phyloP scores from a whole-genome alignment of 1,140 invertebrate genomes.

The Drosophila repleta region DNA sequence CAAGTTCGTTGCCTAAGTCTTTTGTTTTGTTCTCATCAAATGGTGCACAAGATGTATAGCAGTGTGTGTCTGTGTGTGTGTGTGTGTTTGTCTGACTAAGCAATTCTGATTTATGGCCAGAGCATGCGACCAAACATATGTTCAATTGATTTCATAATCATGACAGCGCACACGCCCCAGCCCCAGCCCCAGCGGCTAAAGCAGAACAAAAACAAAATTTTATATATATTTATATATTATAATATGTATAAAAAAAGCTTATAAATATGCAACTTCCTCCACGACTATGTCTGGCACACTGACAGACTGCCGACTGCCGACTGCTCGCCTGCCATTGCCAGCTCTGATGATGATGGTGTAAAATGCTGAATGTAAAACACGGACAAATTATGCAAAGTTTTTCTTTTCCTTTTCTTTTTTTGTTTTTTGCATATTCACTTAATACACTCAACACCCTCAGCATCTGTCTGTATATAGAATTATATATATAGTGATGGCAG shows the following conservation, averaged over 20 bases:
- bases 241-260: slow-evolving; percentile 42
- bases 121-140: slow-evolving; percentile 63
- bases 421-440: slow-evolving; percentile 57
- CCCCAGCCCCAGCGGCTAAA: slow-evolving; percentile 29
- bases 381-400: slow-evolving; percentile 70
- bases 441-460: slow-evolving; percentile 9
- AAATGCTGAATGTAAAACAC: slow-evolving; percentile 68
- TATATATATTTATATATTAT: slow-evolving; percentile 1
- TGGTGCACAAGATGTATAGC: slow-evolving; percentile 22
- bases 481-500: background rate
- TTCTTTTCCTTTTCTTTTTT: background rate
- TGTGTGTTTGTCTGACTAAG: slow-evolving; percentile 59
- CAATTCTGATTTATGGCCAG: slow-evolving; percentile 74
- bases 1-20: slow-evolving; percentile 67
- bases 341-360: slow-evolving; percentile 70
- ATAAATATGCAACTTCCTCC: slow-evolving; percentile 81
- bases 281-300: slow-evolving; percentile 40
- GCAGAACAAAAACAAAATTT: background rate
- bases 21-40: slow-evolving; percentile 73
- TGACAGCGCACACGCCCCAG: slow-evolving; percentile 60
- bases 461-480: slow-evolving; percentile 3
- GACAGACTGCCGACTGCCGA: slow-evolving; percentile 22
- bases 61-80: slow-evolving; percentile 9
- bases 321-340: slow-evolving; percentile 3
- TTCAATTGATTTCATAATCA: slow-evolving; percentile 80